Base-by-base conservation (phyloP, 2,888 invertebrate genomes). In the Drosophila kuntzei region DNA sequence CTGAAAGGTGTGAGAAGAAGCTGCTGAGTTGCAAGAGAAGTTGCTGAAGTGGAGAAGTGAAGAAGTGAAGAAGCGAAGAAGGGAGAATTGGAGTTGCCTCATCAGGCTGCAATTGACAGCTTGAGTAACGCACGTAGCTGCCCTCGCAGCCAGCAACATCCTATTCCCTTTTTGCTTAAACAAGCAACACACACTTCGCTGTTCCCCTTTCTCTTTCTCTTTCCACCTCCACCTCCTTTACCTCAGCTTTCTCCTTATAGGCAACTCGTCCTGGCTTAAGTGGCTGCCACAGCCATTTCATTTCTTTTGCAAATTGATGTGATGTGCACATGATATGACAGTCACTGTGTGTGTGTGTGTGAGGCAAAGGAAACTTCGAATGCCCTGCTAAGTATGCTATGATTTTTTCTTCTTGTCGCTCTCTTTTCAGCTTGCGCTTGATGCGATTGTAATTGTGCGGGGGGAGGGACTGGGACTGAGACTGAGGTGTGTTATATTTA, bases 241-340 rank as follows among this genome's bases (percentile, higher is more conserved):
- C 2, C 12, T 49, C 20, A 4, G 12, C 7, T 12, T 8, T 8
- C n/a, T n/a, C 18, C 2, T 27, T 12, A 20, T 18, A 14, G 54
- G 44, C 54, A 43, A 65, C 62, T 54, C 41, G 64, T 57, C 36
- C 59, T 69, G 72, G 57, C 67, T 78, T 79, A 79, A 80, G 76
- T 80, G 80, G 80, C 80, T 79, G 78, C 77, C 76, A 73, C 68
- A 76, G 69, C 80, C 80, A 80, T 80, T 80, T 78, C 80, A 78
- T 79, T 78, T 80, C 71, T 78, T 72, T 68, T 58, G 73, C 79
- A 80, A 80, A 78, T 80, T 80, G 79, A 80, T 80, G 80, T 72
- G 79, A 80, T 80, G 80, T 78, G 79, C 78, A 79, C 79, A 80
- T 80, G 79, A 80, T 80, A 80, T 80, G 80, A 78, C 77, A 76